These are phyloP conservation scores for Meleagris gallopavo DNA, from an alignment of 2,113 vertebrate genomes.

Conservation along the genomic window DNA sequence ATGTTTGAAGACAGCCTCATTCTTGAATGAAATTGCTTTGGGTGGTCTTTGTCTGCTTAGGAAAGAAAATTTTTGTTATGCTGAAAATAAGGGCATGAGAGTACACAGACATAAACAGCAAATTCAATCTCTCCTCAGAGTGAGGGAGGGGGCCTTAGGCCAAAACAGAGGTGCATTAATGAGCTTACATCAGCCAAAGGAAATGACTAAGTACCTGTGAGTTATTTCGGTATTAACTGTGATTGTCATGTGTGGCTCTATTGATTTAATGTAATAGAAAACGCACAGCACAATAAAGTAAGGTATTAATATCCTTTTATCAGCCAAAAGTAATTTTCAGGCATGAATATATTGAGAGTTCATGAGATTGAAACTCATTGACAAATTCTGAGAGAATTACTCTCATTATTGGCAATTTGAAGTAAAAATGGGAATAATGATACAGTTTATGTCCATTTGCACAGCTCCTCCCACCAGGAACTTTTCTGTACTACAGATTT, in stretches of 20 bases:
- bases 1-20: constrained; percentile 51
- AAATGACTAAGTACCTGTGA: constrained; percentile 42
- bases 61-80: constrained; percentile 27
- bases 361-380: constrained; percentile 15
- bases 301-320: constrained; percentile 48
- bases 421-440: constrained; percentile 21
- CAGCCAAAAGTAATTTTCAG: constrained; percentile 44
- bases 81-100: constrained; percentile 43
- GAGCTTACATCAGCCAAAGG: constrained; percentile 31
- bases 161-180: constrained; percentile 34
- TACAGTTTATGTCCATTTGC: constrained; percentile 15
- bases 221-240: constrained; percentile 39
- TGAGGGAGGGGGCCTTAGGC: background rate
- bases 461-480: background rate
- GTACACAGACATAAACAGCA: constrained; percentile 40
- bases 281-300: constrained; percentile 18
- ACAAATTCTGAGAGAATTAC: constrained; percentile 4
- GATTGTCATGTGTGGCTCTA: constrained; percentile 3
- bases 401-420: constrained; percentile 34
- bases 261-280: constrained; percentile 50
- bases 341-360: constrained; percentile 40
- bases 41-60: constrained; percentile 57
- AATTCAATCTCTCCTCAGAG: background rate
- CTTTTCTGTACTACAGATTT: background rate
- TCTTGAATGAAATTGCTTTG: constrained; percentile 60